A percentile compares a stretch with the other conserved stretches of the same genome.
These are phyloP conservation scores for Podiceps cristatus DNA, from an alignment of 2,113 vertebrate genomes.

Conservation along the genomic window DNA sequence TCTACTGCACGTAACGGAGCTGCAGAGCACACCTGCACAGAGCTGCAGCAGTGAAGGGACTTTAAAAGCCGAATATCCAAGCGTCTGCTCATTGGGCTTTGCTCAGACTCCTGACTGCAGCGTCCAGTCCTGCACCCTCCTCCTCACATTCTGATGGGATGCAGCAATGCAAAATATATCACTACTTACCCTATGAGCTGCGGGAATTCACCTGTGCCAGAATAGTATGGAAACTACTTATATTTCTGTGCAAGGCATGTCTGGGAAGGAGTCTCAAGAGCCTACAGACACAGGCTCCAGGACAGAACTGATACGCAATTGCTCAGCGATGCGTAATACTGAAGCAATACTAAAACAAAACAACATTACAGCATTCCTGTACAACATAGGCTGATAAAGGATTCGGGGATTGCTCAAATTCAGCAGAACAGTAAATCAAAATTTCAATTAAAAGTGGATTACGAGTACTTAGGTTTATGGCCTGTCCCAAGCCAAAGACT, in stretches of 20 bases:
- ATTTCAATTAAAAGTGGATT: constrained; percentile 38
- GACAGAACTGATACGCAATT: neutral
- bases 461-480: neutral
- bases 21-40: neutral
- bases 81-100: neutral
- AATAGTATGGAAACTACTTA: neutral
- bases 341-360: neutral
- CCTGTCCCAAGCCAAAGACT: neutral
- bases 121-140: neutral
- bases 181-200: neutral
- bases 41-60: neutral
- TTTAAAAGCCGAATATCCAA: neutral
- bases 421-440: constrained; percentile 16
- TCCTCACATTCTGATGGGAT: neutral
- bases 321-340: neutral
- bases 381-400: neutral
- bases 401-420: neutral
- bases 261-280: neutral
- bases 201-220: neutral
- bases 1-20: neutral
- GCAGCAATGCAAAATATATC: neutral
- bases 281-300: neutral
- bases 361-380: neutral
- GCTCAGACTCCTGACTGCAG: neutral
- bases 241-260: neutral